These are phyloP conservation scores for Cryptotermes secundus DNA, from an alignment of 1,140 invertebrate species.

Conservation along the genomic window DNA sequence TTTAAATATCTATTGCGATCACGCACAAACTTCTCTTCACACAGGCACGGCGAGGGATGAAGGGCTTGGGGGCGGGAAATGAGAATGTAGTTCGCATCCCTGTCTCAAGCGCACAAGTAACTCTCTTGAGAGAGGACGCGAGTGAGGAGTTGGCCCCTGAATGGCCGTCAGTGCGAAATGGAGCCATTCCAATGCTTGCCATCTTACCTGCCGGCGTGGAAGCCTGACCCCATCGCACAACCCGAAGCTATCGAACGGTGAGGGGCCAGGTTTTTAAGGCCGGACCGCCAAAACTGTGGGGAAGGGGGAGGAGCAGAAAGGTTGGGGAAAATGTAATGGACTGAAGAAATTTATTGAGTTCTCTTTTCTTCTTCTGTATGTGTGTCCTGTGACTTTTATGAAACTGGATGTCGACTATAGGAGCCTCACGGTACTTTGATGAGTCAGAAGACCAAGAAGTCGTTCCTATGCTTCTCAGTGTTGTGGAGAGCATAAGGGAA, in stretches of 20 bases:
- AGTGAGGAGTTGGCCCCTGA: neutral
- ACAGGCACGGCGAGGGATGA: neutral
- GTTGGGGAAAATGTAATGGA: slow-evolving; percentile 15
- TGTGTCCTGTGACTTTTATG: slow-evolving; percentile 8
- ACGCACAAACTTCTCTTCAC: neutral
- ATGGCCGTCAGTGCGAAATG: slow-evolving; percentile 2
- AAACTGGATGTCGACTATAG: slow-evolving; percentile 1
- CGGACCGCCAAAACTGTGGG: neutral
- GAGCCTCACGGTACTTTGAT: slow-evolving; percentile 1
- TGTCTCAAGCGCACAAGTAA: neutral
- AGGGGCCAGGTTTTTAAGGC: neutral
- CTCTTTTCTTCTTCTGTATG: neutral
- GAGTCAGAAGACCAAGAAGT: slow-evolving; percentile 6
- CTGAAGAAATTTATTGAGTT: neutral
- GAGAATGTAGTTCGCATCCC: neutral
- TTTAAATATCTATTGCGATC: neutral
- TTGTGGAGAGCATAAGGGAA: neutral
- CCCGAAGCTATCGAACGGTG: neutral
- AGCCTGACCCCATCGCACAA: neutral
- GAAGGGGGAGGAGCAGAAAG: neutral
- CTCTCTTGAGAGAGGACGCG: neutral
- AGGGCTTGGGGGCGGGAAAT: neutral
- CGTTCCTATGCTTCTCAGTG: neutral
- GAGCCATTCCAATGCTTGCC: neutral
- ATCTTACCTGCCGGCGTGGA: neutral